phyloP scores from a whole-genome alignment of 2,113 vertebrate genomes.

The Oceanites oceanicus region DNA sequence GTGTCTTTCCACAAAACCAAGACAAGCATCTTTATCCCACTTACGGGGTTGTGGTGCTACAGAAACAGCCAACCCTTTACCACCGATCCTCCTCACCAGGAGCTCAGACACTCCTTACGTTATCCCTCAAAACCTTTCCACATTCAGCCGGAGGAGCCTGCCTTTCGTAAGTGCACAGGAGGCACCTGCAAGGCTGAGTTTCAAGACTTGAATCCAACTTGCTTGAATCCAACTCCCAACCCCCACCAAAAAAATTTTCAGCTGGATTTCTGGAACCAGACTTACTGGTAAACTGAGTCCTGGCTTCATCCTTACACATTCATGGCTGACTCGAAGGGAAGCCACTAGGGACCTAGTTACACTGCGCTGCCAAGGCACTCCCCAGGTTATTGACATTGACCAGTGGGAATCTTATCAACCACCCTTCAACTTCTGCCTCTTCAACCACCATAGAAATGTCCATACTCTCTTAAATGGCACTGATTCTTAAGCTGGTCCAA shows the following conservation, averaged over 20 bases:
- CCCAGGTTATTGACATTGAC: neutral
- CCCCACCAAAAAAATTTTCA: neutral
- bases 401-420: neutral
- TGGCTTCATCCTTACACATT: neutral
- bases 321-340: neutral
- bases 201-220: neutral
- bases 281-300: neutral
- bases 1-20: neutral
- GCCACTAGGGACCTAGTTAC: neutral
- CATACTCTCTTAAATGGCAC: neutral
- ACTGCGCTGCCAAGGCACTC: neutral
- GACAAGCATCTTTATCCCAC: neutral
- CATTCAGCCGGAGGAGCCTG: accelerated
- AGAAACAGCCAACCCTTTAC: neutral
- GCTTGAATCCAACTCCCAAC: no score
- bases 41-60: neutral
- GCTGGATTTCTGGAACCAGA: neutral
- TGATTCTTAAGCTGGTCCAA: neutral
- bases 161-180: neutral
- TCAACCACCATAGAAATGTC: neutral
- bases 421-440: neutral
- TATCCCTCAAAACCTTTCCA: neutral
- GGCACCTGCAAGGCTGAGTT: neutral
- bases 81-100: accelerated
- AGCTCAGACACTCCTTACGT: accelerated